phyloP scores from a whole-genome alignment of 2,888 invertebrate species.

The Ametastegia equiseti region DNA sequence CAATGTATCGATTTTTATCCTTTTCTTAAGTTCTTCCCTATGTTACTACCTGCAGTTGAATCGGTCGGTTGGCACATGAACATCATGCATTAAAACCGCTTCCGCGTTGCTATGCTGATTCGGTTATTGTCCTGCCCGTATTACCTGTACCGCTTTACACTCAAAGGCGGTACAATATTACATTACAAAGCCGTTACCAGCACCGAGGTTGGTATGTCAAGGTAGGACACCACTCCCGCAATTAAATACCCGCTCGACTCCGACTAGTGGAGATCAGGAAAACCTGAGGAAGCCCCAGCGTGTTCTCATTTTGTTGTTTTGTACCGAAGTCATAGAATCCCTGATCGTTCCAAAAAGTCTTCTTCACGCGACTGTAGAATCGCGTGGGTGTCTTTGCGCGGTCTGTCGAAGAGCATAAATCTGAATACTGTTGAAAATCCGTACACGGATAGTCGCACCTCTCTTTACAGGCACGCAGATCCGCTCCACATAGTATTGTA shows the following conservation, averaged over 20 bases:
- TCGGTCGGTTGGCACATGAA: not conserved
- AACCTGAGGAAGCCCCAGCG: not conserved
- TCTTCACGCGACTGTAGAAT: not conserved
- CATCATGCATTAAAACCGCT: constrained; percentile 54
- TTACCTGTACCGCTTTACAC: constrained; percentile 5
- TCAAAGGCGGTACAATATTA: constrained; percentile 29
- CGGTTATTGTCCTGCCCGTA: constrained; percentile 40
- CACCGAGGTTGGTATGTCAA: constrained; percentile 33
- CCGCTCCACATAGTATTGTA: constrained; percentile 66
- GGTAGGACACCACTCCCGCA: constrained; percentile 33
- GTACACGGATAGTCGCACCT: constrained; percentile 56
- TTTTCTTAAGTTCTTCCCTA: no score
- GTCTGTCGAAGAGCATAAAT: constrained; percentile 15
- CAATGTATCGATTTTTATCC: not conserved
- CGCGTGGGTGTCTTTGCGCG: not conserved
- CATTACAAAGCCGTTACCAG: constrained; percentile 21
- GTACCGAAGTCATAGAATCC: not conserved
- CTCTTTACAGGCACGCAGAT: constrained; percentile 58
- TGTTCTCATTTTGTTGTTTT: not conserved
- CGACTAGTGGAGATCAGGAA: not conserved
- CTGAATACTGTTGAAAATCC: not conserved
- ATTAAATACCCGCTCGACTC: constrained; percentile 11
- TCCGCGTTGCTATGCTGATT: constrained; percentile 67
- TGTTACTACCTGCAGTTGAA: no score
- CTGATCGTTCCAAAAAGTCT: not conserved